A percentile compares a stretch with the other conserved stretches of the same genome.
These are phyloP conservation scores for Caenorhabditis wallacei DNA, from an alignment of 2,888 invertebrate species.

Conservation along the genomic window DNA sequence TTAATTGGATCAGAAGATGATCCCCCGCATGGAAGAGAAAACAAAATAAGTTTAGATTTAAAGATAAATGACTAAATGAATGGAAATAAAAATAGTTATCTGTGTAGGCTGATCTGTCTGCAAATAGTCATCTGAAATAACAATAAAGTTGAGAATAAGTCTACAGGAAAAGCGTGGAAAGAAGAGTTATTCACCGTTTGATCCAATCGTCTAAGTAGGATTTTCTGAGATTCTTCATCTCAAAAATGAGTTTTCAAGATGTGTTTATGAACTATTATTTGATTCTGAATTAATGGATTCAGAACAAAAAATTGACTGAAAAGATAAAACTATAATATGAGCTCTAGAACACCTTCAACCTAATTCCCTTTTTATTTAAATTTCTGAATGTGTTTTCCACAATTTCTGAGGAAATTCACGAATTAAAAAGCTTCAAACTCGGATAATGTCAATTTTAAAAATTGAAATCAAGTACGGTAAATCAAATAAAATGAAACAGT, in stretches of 20 bases:
- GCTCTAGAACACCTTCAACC: too few species aligned
- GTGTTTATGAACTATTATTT: not conserved
- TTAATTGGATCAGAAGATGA: slow-evolving; percentile 24
- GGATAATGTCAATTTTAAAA: too few species aligned
- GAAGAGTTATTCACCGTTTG: slow-evolving; percentile 1
- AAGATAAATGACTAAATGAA: slow-evolving; percentile 2
- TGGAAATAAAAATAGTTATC: not conserved
- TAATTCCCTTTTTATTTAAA: too few species aligned
- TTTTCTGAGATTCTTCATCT: not conserved
- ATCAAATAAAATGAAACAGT: too few species aligned
- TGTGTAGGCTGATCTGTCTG: slow-evolving; percentile 26
- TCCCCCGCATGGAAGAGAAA: slow-evolving; percentile 6
- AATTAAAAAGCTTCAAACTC: too few species aligned
- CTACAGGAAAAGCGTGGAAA: not conserved
- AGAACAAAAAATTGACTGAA: too few species aligned
- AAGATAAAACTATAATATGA: too few species aligned
- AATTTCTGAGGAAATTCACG: too few species aligned
- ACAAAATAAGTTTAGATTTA: too few species aligned
- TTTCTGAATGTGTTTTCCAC: too few species aligned
- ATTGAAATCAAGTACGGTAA: too few species aligned
- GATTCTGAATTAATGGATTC: too few species aligned
- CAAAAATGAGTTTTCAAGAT: not conserved
- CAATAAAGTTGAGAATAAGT: slow-evolving; percentile 12
- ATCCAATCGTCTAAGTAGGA: slow-evolving; percentile 26
- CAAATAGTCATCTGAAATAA: not conserved